phyloP scores from a whole-genome alignment of 53 echinoderm and acorn worm species.

The Arbacia lixula region DNA sequence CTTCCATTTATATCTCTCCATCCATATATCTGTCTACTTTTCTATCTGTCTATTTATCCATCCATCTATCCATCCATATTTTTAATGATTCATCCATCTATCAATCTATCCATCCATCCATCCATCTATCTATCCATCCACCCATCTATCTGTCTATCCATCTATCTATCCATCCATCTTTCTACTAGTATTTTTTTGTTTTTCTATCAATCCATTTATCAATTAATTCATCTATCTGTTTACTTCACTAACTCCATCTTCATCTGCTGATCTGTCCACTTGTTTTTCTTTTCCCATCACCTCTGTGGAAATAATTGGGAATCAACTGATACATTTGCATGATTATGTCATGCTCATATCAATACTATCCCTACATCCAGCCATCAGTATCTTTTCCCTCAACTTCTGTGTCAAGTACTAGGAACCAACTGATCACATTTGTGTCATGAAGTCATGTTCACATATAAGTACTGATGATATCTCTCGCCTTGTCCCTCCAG shows the following conservation, averaged over 20 bases:
- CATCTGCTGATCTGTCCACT: not conserved
- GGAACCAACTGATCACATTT: too few relatives aligned
- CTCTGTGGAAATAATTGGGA: too few relatives aligned
- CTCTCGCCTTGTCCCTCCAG: constrained; percentile 54
- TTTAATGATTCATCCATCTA: not conserved
- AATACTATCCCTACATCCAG: too few relatives aligned
- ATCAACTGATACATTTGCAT: too few relatives aligned
- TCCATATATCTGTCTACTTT: not conserved
- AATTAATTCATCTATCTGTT: not conserved
- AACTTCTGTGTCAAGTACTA: too few relatives aligned
- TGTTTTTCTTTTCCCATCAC: not conserved
- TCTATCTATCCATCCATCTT: not conserved
- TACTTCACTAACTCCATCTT: not conserved
- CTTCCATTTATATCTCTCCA: not conserved
- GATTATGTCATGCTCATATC: too few relatives aligned
- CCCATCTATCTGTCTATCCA: not conserved
- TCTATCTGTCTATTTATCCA: not conserved
- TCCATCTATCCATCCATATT: not conserved
- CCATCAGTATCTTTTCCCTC: too few relatives aligned
- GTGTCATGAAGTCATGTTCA: too few relatives aligned
- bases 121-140: not conserved
- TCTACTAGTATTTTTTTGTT: not conserved
- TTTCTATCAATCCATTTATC: not conserved
- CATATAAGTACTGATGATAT: too few relatives aligned
- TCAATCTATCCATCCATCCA: not conserved